Evolutionary conservation across 2,888 invertebrate species (phyloP), one percentile per base, ranked within the genome.

Genomic region (Gerris lacustris): DNA sequence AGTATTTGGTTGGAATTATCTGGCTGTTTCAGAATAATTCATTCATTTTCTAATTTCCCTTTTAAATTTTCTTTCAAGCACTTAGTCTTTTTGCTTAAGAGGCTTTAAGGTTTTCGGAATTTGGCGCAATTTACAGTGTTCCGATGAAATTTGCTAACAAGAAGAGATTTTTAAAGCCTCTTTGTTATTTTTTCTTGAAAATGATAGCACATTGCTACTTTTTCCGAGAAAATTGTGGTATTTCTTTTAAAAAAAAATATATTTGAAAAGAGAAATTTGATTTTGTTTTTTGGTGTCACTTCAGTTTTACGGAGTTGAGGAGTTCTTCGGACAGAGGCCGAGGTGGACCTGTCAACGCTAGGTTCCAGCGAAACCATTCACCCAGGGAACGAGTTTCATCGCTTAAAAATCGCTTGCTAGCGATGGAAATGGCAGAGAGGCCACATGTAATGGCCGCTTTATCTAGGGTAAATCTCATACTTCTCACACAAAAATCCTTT

Each of bases 401-500:
- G 0, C 78, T 79, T 11, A 79, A 80, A 76, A 83, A 83, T 76
- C 76, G 80, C 62, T 78, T 82, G 55, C 78, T 83, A 18, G 82
- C 82, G 1, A 80, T 80, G 72, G 83, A 83, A 76, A 82, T 83
- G 82, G 82, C 82, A 66, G 81, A 82, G 72, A 77, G 83, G 71
- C 83, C 83, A 5, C 78, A 80, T 55, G 82, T 83, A 0, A 79
- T 80, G 72, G 82, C 82, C 45, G 81, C 81, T 47, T 75, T 81
- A 15, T 77, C 77, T 72, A 79, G 79, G 78, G 80, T 80, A 70
- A 66, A 74, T 74, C 67, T 64, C 45, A 63, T 45, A 62, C 6
- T 66, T 45, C 15, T 18, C 11, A 55, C 9, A 11, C 55, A 55
- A 31, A 31, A 31, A 31, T 31, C 31, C 31, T 31, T 31, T 31